Base-by-base conservation (phyloP, 30 jellyfish, hydroid and myxozoan genomes). In the Chrysaora quinquecirrha region DNA sequence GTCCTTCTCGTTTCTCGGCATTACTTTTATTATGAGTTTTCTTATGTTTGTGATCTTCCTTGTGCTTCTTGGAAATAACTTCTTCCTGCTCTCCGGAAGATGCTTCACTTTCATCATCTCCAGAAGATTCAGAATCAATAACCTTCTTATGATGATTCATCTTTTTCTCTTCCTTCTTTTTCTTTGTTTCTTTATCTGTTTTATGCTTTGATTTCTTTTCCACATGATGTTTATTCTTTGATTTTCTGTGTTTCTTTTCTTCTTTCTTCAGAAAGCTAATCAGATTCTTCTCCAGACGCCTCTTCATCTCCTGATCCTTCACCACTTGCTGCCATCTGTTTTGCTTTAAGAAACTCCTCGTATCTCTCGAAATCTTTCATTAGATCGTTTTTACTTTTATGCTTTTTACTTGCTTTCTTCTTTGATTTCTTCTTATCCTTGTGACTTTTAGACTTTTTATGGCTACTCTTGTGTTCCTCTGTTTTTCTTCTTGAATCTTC, bases 301-400 rank as follows among this genome's bases (percentile, higher is more conserved):
- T 62, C 74, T 0, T 20, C 58, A 30, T 77, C 50, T 28, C 73
- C 85, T 35, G 87, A 79, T 0, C 83, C 68, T 12, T 79, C 75
- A 14, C 87, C 87, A 48, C 89, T 76, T n/a, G 32, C 21, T 18
- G 84, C 63, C 34, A 67, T 31, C 20, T 66, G 74, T 35, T 85
- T 79, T 1, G 92, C 73, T 30, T 82, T 71, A 1, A 82, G 72
- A 50, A 73, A 67, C 58, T 78, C 83, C 35, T 75, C 71, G 34
- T 71, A 75, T 28, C 64, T 75, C 73, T 74, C 95, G 30, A 74
- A 85, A 23, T 85, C 95, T 34, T 75, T 85, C 85, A 73, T 32
- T 14, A 83, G 52, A 22, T 28, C 78, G 24, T 47, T 35, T 20
- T 67, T 48, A 20, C 67, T 81, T 1, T 18, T 4, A 34, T 69